Base-by-base conservation (phyloP, 2,888 invertebrate genomes). In the Mylabris sibirica region DNA sequence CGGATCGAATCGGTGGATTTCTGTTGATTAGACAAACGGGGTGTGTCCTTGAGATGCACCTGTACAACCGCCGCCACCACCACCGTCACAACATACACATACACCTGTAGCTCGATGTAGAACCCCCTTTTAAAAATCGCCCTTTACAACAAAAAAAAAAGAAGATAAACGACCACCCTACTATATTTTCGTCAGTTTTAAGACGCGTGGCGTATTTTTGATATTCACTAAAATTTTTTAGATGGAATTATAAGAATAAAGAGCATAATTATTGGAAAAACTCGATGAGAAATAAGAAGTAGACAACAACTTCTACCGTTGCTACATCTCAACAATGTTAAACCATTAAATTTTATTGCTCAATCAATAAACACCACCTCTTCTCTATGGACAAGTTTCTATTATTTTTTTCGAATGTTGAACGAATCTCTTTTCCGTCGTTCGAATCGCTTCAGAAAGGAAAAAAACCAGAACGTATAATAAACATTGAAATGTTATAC, bases 31-130 rank as follows among this genome's bases (percentile, higher is more conserved):
- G 75, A 73, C 68, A 67, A 72, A 69, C 53, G 71, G 78, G 76
- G 77, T 76, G 77, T 70, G 78, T 74, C 81, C 82, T 82, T 81
- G 81, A 78, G 71, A 79, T 80, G 82, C 82, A 82, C 82, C 82
- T 82, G 82, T 82, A 81, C 78, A 72, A 74, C 76, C 78, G 49
- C 49, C 49, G 49, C n/a, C n/a, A n/a, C n/a, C n/a, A n/a, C n/a
- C n/a, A n/a, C n/a, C n/a, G n/a, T 12, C 53, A 53, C 78, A 77
- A 75, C 77, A 75, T 22, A 79, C 81, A 77, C 69, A 76, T 81
- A 79, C 81, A 82, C 81, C 80, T 81, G 81, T 82, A 82, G 60
- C 20, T 17, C 22, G 53, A 53, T 49, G 20, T 12, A 53, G 20
- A 24, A 24, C 24, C 22, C 49, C 53, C 53, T 24, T 24, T 24